phyloP scores from a whole-genome alignment of 2,888 invertebrate genomes.

The Eustalomyia histrio region DNA sequence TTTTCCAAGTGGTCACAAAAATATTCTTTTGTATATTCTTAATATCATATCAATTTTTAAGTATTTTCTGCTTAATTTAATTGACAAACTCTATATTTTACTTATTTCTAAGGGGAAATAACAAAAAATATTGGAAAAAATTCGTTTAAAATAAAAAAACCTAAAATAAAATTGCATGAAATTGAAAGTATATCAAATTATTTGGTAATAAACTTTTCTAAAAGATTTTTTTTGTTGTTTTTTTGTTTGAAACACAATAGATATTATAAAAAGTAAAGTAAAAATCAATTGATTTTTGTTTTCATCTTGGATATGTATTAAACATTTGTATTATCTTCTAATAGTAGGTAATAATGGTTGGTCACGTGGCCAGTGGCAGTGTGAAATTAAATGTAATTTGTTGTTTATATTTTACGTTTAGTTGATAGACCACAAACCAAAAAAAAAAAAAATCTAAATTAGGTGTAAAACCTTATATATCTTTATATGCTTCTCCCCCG shows the following conservation, averaged over 20 bases:
- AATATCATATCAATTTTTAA: constrained; percentile 16
- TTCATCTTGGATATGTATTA: not conserved
- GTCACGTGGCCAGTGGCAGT: constrained; percentile 54
- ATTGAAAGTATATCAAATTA: constrained; percentile 58
- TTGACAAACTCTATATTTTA: constrained; percentile 35
- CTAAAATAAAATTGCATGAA: constrained; percentile 41
- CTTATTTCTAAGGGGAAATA: constrained; percentile 24
- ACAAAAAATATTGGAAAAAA: constrained; percentile 45
- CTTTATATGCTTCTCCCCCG: constrained; percentile 9
- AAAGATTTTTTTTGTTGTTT: not conserved
- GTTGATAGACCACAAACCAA: constrained; percentile 33
- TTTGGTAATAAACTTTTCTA: constrained; percentile 30
- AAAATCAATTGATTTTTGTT: constrained; percentile 39
- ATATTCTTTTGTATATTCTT: too few relatives aligned
- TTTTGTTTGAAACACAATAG: not conserved
- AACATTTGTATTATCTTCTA: constrained; percentile 11
- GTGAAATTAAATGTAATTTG: constrained; percentile 48
- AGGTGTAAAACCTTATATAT: constrained; percentile 47
- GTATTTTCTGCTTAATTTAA: constrained; percentile 54
- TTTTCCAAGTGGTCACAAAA: too few relatives aligned
- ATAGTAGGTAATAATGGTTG: constrained; percentile 24
- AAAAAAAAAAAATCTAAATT: constrained; percentile 45
- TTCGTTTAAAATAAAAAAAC: constrained; percentile 36
- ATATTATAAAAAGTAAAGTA: not conserved
- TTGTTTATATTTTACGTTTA: constrained; percentile 27